Conservation (phyloP, 2,888 invertebrate genomes). For the Ophioninae sp. region DNA sequence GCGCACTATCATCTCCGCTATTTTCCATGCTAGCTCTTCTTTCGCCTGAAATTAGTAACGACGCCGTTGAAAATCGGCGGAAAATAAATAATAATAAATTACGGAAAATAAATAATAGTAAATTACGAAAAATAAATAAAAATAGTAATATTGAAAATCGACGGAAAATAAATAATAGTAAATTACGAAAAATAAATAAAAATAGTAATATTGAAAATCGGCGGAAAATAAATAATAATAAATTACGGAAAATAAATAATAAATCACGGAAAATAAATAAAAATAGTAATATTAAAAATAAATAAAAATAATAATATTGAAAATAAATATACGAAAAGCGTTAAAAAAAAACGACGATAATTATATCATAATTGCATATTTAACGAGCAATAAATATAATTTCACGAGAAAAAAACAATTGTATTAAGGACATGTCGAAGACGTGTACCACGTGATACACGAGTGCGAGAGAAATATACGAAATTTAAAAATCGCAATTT, state of each 20-base stretch:
- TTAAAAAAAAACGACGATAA: not conserved
- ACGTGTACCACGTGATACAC: too few relatives aligned
- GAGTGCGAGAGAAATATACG: too few relatives aligned
- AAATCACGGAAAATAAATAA: too few relatives aligned
- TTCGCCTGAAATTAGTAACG: constrained; percentile 83
- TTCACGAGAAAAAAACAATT: too few relatives aligned
- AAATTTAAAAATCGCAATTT: too few relatives aligned
- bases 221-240: too few relatives aligned
- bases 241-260: too few relatives aligned
- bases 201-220: too few relatives aligned
- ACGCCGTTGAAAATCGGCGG: not conserved
- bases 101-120: not conserved
- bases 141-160: not conserved
- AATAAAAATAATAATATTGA: not conserved
- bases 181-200: too few relatives aligned
- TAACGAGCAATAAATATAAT: not conserved
- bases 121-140: not conserved
- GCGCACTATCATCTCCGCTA: constrained; percentile 97
- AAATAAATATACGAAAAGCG: not conserved
- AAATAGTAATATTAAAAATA: too few relatives aligned
- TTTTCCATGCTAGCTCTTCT: constrained; percentile 98
- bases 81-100: not conserved
- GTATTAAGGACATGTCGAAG: too few relatives aligned
- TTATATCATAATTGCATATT: not conserved
- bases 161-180: too few relatives aligned